Percentiles rank a stretch among this genome's conserved stretches.
Conservation (phyloP, 2,797 vertebrate genomes). For the Scleropages formosus region DNA sequence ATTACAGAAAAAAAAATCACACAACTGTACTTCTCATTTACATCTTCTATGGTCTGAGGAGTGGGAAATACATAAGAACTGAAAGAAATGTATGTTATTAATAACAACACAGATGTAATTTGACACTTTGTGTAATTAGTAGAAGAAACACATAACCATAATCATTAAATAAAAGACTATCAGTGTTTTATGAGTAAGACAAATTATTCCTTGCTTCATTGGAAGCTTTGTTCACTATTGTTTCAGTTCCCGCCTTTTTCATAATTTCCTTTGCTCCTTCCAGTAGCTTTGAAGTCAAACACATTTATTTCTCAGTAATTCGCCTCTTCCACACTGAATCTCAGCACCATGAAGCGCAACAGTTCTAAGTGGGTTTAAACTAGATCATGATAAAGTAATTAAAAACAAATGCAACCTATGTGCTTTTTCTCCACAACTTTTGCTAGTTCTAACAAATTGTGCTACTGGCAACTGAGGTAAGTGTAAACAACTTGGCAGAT, state of each 20-base stretch:
- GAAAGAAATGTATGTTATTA: not conserved
- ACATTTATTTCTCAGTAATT: too few relatives aligned
- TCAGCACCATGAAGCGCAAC: too few relatives aligned
- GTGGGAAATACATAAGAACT: not conserved
- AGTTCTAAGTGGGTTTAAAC: too few relatives aligned
- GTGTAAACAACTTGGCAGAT: too few relatives aligned
- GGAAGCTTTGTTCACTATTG: not conserved
- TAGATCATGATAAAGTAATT: too few relatives aligned
- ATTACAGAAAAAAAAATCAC: not conserved
- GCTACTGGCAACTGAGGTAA: too few relatives aligned
- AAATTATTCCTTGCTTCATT: not conserved
- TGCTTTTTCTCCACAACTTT: too few relatives aligned
- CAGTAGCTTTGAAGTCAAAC: not conserved
- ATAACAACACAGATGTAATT: not conserved
- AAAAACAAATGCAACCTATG: too few relatives aligned
- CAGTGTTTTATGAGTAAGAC: not conserved
- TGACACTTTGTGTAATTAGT: not conserved
- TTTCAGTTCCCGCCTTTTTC: not conserved
- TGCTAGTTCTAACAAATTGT: too few relatives aligned
- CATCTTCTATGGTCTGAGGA: not conserved
- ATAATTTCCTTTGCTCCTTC: slow-evolving; percentile 8
- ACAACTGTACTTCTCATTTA: not conserved
- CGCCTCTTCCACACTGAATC: too few relatives aligned
- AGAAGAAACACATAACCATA: too few relatives aligned
- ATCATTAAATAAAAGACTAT: too few relatives aligned